Evolutionary conservation across 2,797 vertebrate species (phyloP).

Genomic region (Rhadinocentrus ornatus): DNA sequence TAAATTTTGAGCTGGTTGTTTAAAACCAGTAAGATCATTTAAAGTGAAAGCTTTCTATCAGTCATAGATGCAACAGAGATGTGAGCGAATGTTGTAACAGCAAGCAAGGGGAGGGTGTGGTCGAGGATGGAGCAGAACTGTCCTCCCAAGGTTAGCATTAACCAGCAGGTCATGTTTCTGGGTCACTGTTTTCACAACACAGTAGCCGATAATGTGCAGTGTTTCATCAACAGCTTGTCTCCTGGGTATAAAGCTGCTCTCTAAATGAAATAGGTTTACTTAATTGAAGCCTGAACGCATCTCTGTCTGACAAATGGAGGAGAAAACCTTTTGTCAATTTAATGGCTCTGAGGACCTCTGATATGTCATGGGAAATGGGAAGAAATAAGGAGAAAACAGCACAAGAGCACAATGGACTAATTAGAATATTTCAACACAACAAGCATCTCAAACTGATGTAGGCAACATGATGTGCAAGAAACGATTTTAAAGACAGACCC

Average conservation of each 20-base stretch:
- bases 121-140: background rate
- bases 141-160: constrained; percentile 43
- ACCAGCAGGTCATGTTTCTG: constrained; percentile 33
- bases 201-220: constrained; percentile 32
- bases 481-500: constrained; percentile 66
- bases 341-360: constrained; percentile 52
- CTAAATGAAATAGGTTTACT: constrained; percentile 40
- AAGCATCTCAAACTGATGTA: constrained; percentile 30
- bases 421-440: constrained; percentile 38
- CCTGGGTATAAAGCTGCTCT: constrained; percentile 44
- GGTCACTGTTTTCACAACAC: constrained; percentile 50
- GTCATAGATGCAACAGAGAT: no score
- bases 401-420: constrained; percentile 4
- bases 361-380: constrained; percentile 32
- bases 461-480: constrained; percentile 67
- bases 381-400: background rate
- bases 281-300: constrained; percentile 56
- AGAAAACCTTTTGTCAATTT: constrained; percentile 53
- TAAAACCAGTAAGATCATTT: constrained; percentile 4
- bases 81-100: background rate
- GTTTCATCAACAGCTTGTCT: constrained; percentile 54
- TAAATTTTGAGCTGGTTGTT: constrained; percentile 23
- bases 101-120: background rate
- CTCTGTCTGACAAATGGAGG: constrained; percentile 60
- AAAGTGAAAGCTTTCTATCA: constrained; percentile 23